Percentiles rank a stretch among this genome's conserved stretches.
These are phyloP conservation scores for Pipa parva DNA, from an alignment of 2,113 vertebrate genomes.

Conservation along the genomic window DNA sequence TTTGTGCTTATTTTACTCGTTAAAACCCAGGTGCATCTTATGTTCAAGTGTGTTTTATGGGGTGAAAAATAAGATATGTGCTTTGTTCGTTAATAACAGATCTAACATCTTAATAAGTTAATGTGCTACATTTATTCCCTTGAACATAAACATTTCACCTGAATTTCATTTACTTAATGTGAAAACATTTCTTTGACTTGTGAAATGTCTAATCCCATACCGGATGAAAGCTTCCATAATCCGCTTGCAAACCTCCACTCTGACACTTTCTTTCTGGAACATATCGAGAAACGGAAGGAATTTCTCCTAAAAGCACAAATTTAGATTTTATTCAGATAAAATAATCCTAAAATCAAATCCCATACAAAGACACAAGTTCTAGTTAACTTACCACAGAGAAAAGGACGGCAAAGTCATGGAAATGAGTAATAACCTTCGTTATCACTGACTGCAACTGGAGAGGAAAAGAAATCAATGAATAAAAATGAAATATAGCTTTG, in stretches of 20 bases:
- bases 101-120: too few relatives aligned
- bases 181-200: too few relatives aligned
- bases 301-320: constrained; percentile 75
- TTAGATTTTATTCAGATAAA: neutral
- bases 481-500: neutral
- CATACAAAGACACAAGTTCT: neutral
- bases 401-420: constrained; percentile 89
- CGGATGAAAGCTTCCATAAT: constrained; percentile 97
- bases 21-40: too few relatives aligned
- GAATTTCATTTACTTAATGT: too few relatives aligned
- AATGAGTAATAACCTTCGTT: constrained; percentile 83
- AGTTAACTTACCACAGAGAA: constrained; percentile 87
- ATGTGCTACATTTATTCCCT: too few relatives aligned
- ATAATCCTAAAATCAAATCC: too few relatives aligned
- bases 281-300: constrained; percentile 96
- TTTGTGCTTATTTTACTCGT: too few relatives aligned
- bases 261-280: constrained; percentile 95
- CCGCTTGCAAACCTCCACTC: constrained; percentile 90
- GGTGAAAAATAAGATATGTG: too few relatives aligned
- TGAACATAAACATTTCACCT: too few relatives aligned
- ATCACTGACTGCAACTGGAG: constrained; percentile 88
- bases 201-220: too few relatives aligned
- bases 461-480: constrained; percentile 9
- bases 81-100: too few relatives aligned
- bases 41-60: too few relatives aligned